Percentiles rank a stretch among this genome's conserved stretches.
phyloP scores from a whole-genome alignment of 2,113 vertebrate species.

The Empidonax traillii region DNA sequence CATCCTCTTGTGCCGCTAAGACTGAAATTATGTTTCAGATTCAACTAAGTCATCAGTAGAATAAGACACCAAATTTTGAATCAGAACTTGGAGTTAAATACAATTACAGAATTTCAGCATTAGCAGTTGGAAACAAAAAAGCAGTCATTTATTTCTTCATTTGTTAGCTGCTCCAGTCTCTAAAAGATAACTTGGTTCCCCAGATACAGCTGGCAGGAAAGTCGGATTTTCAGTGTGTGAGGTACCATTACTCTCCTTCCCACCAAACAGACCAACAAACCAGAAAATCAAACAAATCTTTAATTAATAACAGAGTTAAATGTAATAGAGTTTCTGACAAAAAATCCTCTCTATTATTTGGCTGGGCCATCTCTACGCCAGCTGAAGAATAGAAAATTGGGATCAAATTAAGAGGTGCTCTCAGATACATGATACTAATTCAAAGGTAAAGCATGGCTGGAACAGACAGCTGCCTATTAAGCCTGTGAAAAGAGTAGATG shows the following conservation, averaged over 20 bases:
- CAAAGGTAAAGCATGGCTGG: background rate
- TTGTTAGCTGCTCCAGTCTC: background rate
- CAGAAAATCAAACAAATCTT: background rate
- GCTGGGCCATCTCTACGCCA: background rate
- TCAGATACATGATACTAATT: background rate
- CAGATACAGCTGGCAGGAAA: background rate
- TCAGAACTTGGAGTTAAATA: background rate
- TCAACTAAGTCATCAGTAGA: background rate
- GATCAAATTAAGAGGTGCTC: background rate
- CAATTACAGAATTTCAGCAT: background rate
- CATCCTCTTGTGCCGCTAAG: background rate
- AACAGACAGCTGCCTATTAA: background rate
- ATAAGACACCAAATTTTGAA: background rate
- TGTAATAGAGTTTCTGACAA: background rate
- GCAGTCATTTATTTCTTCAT: background rate
- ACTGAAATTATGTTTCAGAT: background rate
- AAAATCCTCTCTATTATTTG: background rate
- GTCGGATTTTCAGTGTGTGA: background rate
- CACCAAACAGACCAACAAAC: background rate
- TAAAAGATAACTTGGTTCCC: background rate
- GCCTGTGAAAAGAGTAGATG: background rate
- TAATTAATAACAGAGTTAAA: background rate
- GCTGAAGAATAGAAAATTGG: background rate
- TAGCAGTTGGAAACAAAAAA: background rate
- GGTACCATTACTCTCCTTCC: background rate